Conservation (phyloP, 2,797 vertebrate genomes). For the Buceros bicornis region DNA sequence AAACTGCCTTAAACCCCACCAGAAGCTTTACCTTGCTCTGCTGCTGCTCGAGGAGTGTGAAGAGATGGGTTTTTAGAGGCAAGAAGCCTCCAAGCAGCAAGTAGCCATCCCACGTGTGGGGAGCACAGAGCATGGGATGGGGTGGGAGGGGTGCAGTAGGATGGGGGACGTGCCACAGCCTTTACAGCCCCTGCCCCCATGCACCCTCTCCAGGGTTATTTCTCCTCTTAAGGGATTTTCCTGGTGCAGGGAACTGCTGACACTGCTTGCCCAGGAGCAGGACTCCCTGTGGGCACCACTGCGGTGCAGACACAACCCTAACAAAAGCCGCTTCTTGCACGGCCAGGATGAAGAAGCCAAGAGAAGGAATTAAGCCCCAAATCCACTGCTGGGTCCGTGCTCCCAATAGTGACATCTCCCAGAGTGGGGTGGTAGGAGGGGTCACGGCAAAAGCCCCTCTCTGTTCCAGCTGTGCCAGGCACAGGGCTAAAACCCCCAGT, state of each 20-base stretch:
- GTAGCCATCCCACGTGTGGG: background rate
- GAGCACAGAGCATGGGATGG: background rate
- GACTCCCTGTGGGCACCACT: background rate
- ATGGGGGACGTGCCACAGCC: background rate
- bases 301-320: background rate
- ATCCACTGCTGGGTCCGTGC: rapidly evolving
- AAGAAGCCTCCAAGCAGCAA: background rate
- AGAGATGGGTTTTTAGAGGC: background rate
- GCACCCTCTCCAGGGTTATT: background rate
- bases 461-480: background rate
- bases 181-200: background rate
- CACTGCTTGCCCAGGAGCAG: background rate
- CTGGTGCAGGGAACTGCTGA: background rate
- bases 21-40: background rate
- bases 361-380: background rate
- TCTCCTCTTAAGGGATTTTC: background rate
- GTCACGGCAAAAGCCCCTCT: background rate
- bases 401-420: rapidly evolving
- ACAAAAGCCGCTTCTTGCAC: background rate
- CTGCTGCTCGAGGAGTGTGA: background rate
- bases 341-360: background rate
- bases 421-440: background rate
- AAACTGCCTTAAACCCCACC: background rate
- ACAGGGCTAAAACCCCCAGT: rapidly evolving
- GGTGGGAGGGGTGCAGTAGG: background rate